Percentiles rank a stretch among this genome's conserved stretches.
Conservation (phyloP, 2,797 vertebrate species). For the Ambastaia sidthimunki region DNA sequence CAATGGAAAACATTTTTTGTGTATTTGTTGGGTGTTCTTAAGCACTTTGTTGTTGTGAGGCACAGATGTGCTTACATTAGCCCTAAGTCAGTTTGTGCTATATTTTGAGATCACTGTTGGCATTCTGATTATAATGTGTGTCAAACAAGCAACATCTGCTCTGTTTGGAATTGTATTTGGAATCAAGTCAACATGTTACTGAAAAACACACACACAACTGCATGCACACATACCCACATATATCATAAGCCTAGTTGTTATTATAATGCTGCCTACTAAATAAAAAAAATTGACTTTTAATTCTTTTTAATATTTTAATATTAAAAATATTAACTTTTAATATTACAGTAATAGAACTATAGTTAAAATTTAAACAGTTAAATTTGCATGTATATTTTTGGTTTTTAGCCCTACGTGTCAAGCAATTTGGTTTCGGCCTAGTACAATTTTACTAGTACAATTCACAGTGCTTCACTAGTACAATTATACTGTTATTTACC, state of each 20-base stretch:
- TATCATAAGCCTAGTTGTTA: too few species aligned
- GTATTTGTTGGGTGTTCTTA: not conserved
- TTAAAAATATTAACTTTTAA: too few species aligned
- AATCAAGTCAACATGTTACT: not conserved
- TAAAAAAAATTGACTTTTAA: too few species aligned
- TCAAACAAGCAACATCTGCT: not conserved
- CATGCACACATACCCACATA: not conserved
- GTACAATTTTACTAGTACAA: too few species aligned
- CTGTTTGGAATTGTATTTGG: not conserved
- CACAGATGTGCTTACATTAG: not conserved
- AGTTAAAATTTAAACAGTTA: too few species aligned
- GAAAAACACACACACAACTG: not conserved
- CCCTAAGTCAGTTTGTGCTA: not conserved
- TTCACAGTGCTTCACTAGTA: not conserved
- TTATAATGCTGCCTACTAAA: too few species aligned
- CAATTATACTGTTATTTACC: not conserved
- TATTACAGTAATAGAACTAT: too few species aligned
- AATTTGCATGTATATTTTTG: not conserved
- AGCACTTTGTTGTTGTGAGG: not conserved
- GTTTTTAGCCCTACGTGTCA: too few species aligned
- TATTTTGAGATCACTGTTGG: not conserved
- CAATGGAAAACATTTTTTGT: not conserved
- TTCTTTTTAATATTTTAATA: too few species aligned
- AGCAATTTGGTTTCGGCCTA: not conserved
- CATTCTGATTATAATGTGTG: not conserved